Evolutionary conservation across 1,140 invertebrate species (phyloP).

Genomic region (Mactra quadrangularis): DNA sequence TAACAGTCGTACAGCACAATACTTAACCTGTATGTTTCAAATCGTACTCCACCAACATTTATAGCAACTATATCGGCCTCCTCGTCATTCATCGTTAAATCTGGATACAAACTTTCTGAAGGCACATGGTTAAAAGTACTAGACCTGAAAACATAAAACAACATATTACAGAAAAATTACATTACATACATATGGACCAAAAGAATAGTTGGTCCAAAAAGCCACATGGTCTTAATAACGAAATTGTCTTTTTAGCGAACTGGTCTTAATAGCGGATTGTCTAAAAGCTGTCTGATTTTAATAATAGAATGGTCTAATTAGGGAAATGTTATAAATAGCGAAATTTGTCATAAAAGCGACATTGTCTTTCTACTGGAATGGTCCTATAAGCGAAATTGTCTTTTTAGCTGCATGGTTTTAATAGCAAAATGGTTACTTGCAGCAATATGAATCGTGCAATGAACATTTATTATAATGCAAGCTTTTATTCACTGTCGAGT

Average conservation of each 20-base stretch:
- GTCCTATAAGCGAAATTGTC: too few species aligned
- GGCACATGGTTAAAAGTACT: background rate
- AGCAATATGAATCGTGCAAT: too few species aligned
- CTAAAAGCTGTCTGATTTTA: too few species aligned
- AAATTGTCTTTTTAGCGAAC: background rate
- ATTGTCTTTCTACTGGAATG: too few species aligned
- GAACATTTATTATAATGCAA: too few species aligned
- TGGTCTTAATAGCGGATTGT: too few species aligned
- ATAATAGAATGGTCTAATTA: too few species aligned
- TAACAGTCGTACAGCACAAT: background rate
- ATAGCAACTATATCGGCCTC: conserved; percentile 3
- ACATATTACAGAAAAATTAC: background rate
- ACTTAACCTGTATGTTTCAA: conserved; percentile 24
- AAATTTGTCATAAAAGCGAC: too few species aligned
- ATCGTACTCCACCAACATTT: conserved; percentile 34
- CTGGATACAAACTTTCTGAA: background rate
- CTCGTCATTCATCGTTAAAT: background rate
- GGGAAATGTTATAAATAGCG: too few species aligned
- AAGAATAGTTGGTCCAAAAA: background rate
- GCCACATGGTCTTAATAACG: background rate
- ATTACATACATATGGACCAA: background rate
- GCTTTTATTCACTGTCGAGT: too few species aligned
- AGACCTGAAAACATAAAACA: background rate
- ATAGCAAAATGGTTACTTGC: too few species aligned
- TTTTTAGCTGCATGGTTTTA: too few species aligned